Base-by-base conservation (phyloP, 2,113 vertebrate genomes). In the Erythrocebus patas region DNA sequence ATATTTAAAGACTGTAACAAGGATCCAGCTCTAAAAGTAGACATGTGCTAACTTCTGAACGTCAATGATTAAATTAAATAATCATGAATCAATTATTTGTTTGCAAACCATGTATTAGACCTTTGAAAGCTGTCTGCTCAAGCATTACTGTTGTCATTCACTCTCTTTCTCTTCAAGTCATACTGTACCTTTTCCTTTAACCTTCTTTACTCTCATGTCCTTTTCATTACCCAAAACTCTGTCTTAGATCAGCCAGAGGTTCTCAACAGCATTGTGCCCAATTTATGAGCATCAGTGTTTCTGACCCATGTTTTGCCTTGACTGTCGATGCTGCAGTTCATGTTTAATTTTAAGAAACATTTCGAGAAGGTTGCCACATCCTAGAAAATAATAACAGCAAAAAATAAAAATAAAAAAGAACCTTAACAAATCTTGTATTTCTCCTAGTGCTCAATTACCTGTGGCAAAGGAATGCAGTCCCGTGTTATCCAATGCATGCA, bases 401-500 rank as follows among this genome's bases (percentile, higher is more conserved):
- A 16, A 66, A 32, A 32, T 12, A 32, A 64, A 68, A 68, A 79
- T 66, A 83, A 68, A 68, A 84, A 76, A 83, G 17, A 57, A 80
- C 11, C 73, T 83, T 6, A 88, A 45, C 23, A 10, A 59, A 81
- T 85, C 35, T 98, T 88, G 23, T 97, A 32, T 99, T 93, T 97
- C 87, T 98, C 80, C 45, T 98, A 99, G 99, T 99, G 99, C 96
- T 99, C 99, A 0, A 98, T 99, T 13, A 99, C 99, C 38, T 99
- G 99, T 90, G 99, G 99, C 52, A 99, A 99, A 96, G 99, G 99
- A 32, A 99, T 99, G 93, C 99, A 99, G 98, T 99, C 99, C 2
- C 99, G 99, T 0, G 99, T 99, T 96, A 99, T 99, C 94, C 99
- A 99, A 96, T 99, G 99, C 95, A 99, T 99, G 99, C 99, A 99